Evolutionary conservation across 2,888 invertebrate species (phyloP).

Genomic region (Lottia gigantea): DNA sequence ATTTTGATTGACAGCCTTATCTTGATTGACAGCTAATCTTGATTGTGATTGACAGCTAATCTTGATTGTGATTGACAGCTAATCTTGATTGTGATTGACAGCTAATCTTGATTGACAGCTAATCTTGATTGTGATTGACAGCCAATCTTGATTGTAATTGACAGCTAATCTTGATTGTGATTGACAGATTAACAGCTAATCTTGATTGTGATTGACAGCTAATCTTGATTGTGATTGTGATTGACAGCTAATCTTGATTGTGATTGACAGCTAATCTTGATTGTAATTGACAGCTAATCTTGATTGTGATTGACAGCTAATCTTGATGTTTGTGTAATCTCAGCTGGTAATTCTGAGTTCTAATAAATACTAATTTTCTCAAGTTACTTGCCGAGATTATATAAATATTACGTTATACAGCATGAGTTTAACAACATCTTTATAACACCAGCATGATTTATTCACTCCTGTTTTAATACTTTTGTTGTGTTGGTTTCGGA

Average conservation of each 20-base stretch:
- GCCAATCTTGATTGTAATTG: too few relatives aligned
- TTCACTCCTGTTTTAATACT: too few relatives aligned
- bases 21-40: too few relatives aligned
- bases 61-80: slow-evolving; percentile 11
- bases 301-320: slow-evolving; percentile 19
- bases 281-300: too few relatives aligned
- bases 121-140: too few relatives aligned
- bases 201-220: slow-evolving; percentile 27
- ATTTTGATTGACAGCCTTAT: too few relatives aligned
- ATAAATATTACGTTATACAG: slow-evolving; percentile 62
- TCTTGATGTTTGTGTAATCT: slow-evolving; percentile 80
- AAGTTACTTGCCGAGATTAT: slow-evolving; percentile 89
- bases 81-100: too few relatives aligned
- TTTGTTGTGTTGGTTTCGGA: too few relatives aligned
- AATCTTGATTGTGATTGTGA: slow-evolving; percentile 8
- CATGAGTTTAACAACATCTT: slow-evolving; percentile 22
- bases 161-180: not conserved
- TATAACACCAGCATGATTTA: slow-evolving; percentile 8
- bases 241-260: not conserved
- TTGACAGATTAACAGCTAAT: slow-evolving; percentile 25
- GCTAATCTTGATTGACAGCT: too few relatives aligned
- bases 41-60: too few relatives aligned
- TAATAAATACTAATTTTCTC: slow-evolving; percentile 72
- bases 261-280: too few relatives aligned
- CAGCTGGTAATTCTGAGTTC: slow-evolving; percentile 98